Base-by-base conservation (phyloP, 2,888 invertebrate species). In the Sinelater perroti region DNA sequence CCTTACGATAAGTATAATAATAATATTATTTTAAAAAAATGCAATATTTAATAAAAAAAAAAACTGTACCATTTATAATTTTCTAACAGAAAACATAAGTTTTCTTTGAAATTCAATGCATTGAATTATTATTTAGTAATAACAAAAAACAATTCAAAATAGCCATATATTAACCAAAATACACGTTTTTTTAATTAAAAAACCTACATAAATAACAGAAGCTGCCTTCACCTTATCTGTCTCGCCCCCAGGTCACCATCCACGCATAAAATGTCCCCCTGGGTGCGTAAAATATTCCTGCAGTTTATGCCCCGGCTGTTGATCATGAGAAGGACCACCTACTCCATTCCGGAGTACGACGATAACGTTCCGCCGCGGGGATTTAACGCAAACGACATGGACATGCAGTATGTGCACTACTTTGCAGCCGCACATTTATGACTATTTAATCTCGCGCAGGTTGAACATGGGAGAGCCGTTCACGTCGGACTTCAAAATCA, bases 231-330 rank as follows among this genome's bases (percentile, higher is more conserved):
- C 20, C 30, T 52, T 50, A 45, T 67, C n/a, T n/a, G n/a, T n/a
- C n/a, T n/a, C n/a, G n/a, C n/a, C n/a, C n/a, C n/a, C 74, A 93
- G 93, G 76, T 93, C 93, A 0, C 94, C 95, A 11, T 93, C 95
- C 2, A 95, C 95, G 0, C 94, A 95, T 78, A 92, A 91, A 68
- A 95, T 97, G 94, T 91, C 95, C 0, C 91, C 93, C 0, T 88
- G 92, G 86, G 90, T 95, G 72, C 88, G 90, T 70, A 88, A 89
- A 72, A 81, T 96, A 60, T 96, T 97, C 78, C 83, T 97, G n/a
- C 89, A 94, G 73, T 87, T 93, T 73, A 92, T 97, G 90, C 97
- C 97, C 0, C 88, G 91, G 66, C 78, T 95, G 17, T 83, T 97
- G 70, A 90, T 95, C 84, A 95, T 97, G 92, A 83, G 93, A 49